phyloP scores from a whole-genome alignment of 2,888 invertebrate species.

The Serrognathus titanus region DNA sequence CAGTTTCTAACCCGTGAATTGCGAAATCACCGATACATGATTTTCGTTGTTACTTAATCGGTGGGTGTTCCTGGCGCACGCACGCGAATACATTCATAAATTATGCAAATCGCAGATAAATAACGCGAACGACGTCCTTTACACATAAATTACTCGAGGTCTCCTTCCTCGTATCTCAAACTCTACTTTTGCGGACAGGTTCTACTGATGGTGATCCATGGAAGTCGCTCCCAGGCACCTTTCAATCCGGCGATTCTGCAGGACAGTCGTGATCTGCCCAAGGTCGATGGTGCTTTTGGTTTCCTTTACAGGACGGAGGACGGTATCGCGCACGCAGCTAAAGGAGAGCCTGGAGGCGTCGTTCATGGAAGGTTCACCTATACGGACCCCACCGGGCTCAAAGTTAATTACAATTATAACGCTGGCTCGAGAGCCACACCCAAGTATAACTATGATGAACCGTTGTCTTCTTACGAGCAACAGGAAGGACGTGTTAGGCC shows the following conservation, averaged over 20 bases:
- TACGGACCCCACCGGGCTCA: conserved; percentile 48
- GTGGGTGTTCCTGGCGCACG: too few species aligned
- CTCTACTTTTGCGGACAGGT: conserved; percentile 1
- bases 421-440: conserved; percentile 42
- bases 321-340: conserved; percentile 46
- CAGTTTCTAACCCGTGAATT: too few species aligned
- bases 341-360: conserved; percentile 43
- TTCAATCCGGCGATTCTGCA: conserved; percentile 44
- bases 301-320: conserved; percentile 48
- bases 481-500: background rate
- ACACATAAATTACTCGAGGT: too few species aligned
- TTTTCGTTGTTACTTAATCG: too few species aligned
- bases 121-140: too few species aligned
- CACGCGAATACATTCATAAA: too few species aligned
- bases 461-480: conserved; percentile 12
- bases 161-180: background rate
- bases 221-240: conserved; percentile 10
- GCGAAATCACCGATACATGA: too few species aligned
- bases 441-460: conserved; percentile 31
- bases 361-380: conserved; percentile 47
- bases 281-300: conserved; percentile 47
- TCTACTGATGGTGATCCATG: background rate
- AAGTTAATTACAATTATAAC: conserved; percentile 48
- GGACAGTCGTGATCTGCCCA: conserved; percentile 44
- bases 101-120: too few species aligned